Evolutionary conservation across 2,797 vertebrate genomes (phyloP).

Genomic region (Darevskia nairensis): DNA sequence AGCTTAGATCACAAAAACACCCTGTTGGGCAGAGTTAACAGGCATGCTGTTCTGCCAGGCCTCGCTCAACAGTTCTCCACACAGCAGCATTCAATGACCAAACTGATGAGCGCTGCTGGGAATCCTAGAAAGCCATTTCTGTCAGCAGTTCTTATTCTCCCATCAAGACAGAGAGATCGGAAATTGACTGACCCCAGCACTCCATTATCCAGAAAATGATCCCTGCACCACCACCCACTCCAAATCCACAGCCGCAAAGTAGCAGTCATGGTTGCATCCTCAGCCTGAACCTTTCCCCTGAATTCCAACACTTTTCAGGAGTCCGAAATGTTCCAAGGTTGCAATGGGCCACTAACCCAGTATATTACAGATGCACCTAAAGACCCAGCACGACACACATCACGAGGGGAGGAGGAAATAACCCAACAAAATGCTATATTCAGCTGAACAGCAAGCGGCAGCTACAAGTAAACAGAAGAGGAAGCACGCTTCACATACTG

Average conservation of each 20-base stretch:
- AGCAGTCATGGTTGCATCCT: background rate
- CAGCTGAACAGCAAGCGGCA: background rate
- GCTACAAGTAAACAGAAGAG: background rate
- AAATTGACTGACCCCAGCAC: background rate
- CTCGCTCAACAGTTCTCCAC: background rate
- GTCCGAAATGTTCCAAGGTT: background rate
- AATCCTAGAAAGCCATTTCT: background rate
- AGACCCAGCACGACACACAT: background rate
- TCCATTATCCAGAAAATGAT: background rate
- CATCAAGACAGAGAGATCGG: background rate
- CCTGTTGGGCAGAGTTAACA: background rate
- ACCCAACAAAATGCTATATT: background rate
- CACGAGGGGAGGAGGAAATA: background rate
- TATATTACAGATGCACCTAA: background rate
- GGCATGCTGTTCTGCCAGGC: background rate
- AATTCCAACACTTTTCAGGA: background rate
- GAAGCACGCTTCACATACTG: background rate
- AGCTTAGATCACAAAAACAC: background rate
- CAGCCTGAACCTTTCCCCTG: background rate
- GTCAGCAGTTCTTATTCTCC: background rate
- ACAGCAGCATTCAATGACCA: background rate
- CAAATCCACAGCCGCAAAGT: background rate
- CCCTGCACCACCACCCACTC: too few relatives aligned
- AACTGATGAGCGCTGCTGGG: too few relatives aligned
- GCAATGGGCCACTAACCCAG: too few relatives aligned